These are phyloP conservation scores for Saccostrea glomerata DNA, from an alignment of 1,140 invertebrate species.

Conservation along the genomic window DNA sequence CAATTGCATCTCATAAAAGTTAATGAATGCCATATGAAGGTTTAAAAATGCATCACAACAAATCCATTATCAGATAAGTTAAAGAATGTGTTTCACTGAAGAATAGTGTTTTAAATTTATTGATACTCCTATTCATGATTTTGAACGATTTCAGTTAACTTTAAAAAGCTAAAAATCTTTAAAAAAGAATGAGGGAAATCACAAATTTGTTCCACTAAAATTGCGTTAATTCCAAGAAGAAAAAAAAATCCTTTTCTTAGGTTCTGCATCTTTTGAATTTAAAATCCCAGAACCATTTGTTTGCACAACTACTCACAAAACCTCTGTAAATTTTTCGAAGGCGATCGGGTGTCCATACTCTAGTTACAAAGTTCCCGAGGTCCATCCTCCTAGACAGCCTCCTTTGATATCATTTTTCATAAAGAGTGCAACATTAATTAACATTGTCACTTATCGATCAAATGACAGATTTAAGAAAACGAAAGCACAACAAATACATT, in stretches of 20 bases:
- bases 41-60: no score
- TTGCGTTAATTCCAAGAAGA: no score
- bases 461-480: conserved; percentile 33
- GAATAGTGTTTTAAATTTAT: no score
- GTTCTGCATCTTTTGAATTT: not conserved
- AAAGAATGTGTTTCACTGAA: not conserved
- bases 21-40: not conserved
- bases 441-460: conserved; percentile 43
- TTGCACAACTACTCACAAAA: conserved; percentile 48
- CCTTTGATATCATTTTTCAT: not conserved
- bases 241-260: no score
- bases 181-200: no score
- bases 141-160: no score
- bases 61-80: no score
- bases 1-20: not conserved
- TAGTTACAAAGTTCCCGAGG: not conserved
- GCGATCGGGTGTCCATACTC: conserved; percentile 46
- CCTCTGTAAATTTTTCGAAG: conserved; percentile 53
- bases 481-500: conserved; percentile 21
- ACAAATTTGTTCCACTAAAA: no score
- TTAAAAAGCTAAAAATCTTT: no score
- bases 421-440: conserved; percentile 45
- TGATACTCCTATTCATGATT: no score
- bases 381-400: conserved; percentile 19
- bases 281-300: not conserved